Base-by-base conservation (phyloP, 2,888 invertebrate genomes). In the Hofmannophila pseudospretella region DNA sequence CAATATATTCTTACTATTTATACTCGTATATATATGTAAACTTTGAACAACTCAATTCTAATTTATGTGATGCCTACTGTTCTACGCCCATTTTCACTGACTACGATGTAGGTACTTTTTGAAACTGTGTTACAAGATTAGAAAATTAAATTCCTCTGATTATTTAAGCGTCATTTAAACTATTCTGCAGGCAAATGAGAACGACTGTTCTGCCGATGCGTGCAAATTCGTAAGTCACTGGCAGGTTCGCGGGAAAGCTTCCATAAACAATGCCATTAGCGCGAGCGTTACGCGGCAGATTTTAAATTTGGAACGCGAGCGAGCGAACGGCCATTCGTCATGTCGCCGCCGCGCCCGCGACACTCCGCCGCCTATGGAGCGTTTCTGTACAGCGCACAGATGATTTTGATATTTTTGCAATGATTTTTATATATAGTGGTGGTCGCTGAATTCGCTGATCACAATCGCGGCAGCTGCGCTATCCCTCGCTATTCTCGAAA, bases 211-310 rank as follows among this genome's bases (percentile, higher is more conserved):
- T 57, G 56, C 49, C 66, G 58, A 62, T 54, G 65, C 66, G 64
- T 71, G 63, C 58, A 72, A 32, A 71, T 63, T 58, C 47, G 71
- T 77, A 79, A 82, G 79, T 82, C 77, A 79, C 75, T 72, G 68
- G 72, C 77, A 73, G 74, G 65, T 67, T 68, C 55, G 60, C 62
- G 53, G 51, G 55, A 65, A 75, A 59, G 66, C 68, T 77, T 75
- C 76, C 72, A 81, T 82, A 84, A 82, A 84, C 85, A 84, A 84
- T 80, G 81, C 84, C 81, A 85, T 85, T 85, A 86, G 74, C 70
- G 71, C 63, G 61, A 66, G 58, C 82, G 72, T 85, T 86, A 86
- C 85, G 80, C 75, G 74, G 85, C 86, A 74, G 67, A 85, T 85
- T 86, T 86, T 84, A 85, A 85, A 86, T 84, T 84, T 79, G 78